These are phyloP conservation scores for Caenorhabditis uteleia DNA, from an alignment of 2,888 invertebrate genomes.

Conservation along the genomic window DNA sequence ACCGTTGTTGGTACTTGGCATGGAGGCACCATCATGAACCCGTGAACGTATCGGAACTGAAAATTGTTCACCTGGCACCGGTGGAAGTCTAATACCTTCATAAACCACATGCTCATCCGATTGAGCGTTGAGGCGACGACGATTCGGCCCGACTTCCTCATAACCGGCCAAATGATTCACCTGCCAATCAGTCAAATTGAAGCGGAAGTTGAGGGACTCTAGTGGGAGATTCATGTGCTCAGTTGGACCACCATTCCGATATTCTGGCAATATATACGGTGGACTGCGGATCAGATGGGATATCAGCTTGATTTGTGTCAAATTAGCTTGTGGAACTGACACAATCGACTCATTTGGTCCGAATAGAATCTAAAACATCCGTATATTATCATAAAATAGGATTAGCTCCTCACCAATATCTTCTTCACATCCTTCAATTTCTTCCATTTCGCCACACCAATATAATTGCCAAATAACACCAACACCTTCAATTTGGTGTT, in stretches of 20 bases:
- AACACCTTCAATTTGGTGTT: slow-evolving; percentile 9
- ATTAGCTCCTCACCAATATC: too few relatives aligned
- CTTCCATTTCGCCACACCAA: slow-evolving; percentile 19
- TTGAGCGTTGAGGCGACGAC: too few relatives aligned
- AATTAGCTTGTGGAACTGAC: slow-evolving; percentile 25
- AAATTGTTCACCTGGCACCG: too few relatives aligned
- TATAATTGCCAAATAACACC: slow-evolving; percentile 36
- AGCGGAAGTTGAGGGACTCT: slow-evolving; percentile 15
- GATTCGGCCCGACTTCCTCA: too few relatives aligned
- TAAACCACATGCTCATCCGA: too few relatives aligned
- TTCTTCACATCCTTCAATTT: slow-evolving; percentile 14
- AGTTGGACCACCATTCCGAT: too few relatives aligned
- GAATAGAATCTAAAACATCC: slow-evolving; percentile 26
- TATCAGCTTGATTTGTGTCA: slow-evolving; percentile 20
- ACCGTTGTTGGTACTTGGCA: too few relatives aligned
- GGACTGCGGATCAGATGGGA: slow-evolving; percentile 36
- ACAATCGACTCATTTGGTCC: slow-evolving; percentile 29
- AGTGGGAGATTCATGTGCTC: slow-evolving; percentile 11
- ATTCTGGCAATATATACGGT: slow-evolving; percentile 30
- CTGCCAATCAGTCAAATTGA: slow-evolving; percentile 29
- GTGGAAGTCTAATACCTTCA: too few relatives aligned
- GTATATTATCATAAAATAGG: slow-evolving; percentile 3
- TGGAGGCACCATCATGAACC: too few relatives aligned
- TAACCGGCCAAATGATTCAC: not conserved
- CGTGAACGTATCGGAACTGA: too few relatives aligned